Evolutionary conservation across 2,113 vertebrate species (phyloP).

Genomic region (Rhombomys opimus): DNA sequence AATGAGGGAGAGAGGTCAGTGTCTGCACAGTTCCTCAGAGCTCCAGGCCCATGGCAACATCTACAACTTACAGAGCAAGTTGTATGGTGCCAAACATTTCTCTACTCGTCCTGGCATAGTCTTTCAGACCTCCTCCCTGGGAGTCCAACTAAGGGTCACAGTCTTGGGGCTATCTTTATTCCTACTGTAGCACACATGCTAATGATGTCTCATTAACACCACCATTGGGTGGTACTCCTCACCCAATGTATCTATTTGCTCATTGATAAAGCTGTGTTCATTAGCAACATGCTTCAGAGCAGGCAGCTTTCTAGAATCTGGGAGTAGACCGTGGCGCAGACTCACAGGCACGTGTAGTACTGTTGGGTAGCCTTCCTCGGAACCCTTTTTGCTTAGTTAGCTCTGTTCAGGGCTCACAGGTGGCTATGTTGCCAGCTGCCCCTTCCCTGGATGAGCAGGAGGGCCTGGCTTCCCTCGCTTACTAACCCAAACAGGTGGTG

Average conservation of each 20-base stretch:
- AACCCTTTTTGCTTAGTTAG: not conserved
- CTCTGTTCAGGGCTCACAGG: not conserved
- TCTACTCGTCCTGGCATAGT: not conserved
- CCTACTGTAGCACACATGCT: accelerated
- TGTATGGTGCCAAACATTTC: not conserved
- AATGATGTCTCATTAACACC: not conserved
- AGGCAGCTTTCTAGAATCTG: not conserved
- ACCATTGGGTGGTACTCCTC: accelerated
- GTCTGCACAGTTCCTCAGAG: not conserved
- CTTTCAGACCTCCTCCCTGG: not conserved
- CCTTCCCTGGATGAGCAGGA: accelerated
- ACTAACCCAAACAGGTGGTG: not conserved
- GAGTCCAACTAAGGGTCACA: not conserved
- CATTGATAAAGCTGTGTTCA: accelerated
- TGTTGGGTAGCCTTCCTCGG: not conserved
- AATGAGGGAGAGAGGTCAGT: not conserved
- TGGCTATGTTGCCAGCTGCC: not conserved
- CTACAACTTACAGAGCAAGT: not conserved
- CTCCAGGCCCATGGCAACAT: not conserved
- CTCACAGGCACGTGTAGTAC: too few relatives aligned
- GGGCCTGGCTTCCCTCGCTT: accelerated
- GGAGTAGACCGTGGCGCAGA: not conserved
- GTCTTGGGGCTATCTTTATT: not conserved
- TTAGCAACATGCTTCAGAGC: accelerated
- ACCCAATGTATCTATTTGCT: accelerated